Evolutionary conservation across 2,113 vertebrate genomes (phyloP).

Genomic region (Alethe diademata): DNA sequence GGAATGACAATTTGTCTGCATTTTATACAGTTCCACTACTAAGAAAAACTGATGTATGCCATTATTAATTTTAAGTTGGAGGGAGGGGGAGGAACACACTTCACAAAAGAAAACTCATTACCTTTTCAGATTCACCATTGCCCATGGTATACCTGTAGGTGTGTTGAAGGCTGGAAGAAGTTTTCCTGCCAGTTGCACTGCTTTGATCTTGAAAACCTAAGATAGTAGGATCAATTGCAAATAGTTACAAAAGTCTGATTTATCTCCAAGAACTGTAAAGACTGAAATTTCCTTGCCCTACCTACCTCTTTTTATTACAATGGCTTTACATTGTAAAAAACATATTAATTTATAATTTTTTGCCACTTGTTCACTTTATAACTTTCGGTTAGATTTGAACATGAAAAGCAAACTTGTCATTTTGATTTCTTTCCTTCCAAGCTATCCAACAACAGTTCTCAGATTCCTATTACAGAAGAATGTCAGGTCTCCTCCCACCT

Average conservation of each 20-base stretch:
- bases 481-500: neutral
- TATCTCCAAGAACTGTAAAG: neutral
- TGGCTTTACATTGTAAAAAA: neutral
- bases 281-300: neutral
- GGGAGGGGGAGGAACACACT: neutral
- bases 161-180: conserved; percentile 98
- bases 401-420: conserved; percentile 7
- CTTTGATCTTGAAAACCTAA: conserved; percentile 96
- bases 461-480: neutral
- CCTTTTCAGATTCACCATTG: conserved; percentile 99
- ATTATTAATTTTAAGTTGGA: neutral
- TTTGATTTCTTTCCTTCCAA: neutral
- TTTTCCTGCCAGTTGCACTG: conserved; percentile 95
- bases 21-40: neutral
- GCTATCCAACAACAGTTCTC: neutral
- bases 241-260: conserved; percentile 5
- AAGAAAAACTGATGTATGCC: neutral
- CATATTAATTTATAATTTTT: neutral
- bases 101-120: conserved; percentile 61
- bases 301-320: neutral
- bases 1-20: neutral
- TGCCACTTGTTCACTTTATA: conserved; percentile 1
- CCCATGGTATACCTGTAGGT: conserved; percentile 98
- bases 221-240: conserved; percentile 37
- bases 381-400: neutral